Evolutionary conservation across 2,113 vertebrate species (phyloP).

Genomic region (Tragelaphus imberbis): DNA sequence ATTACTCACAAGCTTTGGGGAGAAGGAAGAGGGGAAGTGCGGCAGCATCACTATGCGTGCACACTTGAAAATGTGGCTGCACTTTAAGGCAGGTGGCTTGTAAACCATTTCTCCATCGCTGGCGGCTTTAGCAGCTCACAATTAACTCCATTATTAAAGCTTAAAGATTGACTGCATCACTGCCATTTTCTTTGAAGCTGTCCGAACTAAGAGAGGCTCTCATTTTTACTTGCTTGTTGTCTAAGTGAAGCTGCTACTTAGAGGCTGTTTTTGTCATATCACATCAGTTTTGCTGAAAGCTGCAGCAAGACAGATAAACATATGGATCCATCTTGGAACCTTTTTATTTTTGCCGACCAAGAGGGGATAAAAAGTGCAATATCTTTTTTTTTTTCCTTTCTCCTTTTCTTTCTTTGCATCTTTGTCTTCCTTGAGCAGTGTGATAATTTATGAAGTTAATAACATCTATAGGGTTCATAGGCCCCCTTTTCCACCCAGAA

Average conservation of each 20-base stretch:
- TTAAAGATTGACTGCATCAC: background rate
- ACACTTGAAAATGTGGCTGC: background rate
- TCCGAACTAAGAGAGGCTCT: conserved; percentile 68
- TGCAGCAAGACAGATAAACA: conserved; percentile 79
- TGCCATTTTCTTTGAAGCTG: conserved; percentile 40
- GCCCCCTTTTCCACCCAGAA: background rate
- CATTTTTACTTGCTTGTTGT: conserved; percentile 75
- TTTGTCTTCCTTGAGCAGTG: conserved; percentile 39
- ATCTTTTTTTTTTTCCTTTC: conserved; percentile 18
- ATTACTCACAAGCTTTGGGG: conserved; percentile 51
- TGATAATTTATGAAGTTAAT: conserved; percentile 65
- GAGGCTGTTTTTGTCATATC: conserved; percentile 76
- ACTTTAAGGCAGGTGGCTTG: conserved; percentile 32
- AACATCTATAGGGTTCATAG: conserved; percentile 62
- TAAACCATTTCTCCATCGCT: background rate
- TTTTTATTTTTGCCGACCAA: background rate
- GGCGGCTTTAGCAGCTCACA: conserved; percentile 20
- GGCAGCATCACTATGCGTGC: fast-evolving
- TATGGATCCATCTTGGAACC: conserved; percentile 50
- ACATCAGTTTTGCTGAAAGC: conserved; percentile 79
- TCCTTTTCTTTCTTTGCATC: background rate
- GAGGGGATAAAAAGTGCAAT: conserved; percentile 57
- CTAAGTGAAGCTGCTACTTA: conserved; percentile 75
- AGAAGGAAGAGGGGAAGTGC: background rate
- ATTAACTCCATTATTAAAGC: conserved; percentile 44